Evolutionary conservation across 2,797 vertebrate genomes (phyloP), one percentile per base, ranked within the genome.

Genomic region (Smutsia temminckii): DNA sequence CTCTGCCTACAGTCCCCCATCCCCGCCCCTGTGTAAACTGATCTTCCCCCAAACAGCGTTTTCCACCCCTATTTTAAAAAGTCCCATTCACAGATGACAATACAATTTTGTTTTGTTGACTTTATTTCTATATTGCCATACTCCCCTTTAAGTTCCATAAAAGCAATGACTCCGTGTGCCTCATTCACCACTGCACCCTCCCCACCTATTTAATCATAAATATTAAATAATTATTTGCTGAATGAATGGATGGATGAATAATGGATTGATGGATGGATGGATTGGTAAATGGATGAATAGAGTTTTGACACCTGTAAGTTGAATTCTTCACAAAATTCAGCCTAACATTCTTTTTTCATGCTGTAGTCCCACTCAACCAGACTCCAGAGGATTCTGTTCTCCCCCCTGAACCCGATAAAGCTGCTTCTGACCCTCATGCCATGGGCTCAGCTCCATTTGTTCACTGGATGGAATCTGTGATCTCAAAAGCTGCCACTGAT

Each of bases 171-270:
- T 42, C 66, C 23, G 14, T 40, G 4, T 89, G 64, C 61, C 29
- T 91, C 32, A 34, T 66, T 83, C 49, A 34, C 51, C 68, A 53
- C 11, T 66, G 21, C 37, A 18, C 17, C 21, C 5, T 89, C 34
- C 6, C 16, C 20, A 34, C 20, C 25, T 78, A 21, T 32, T 69
- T 85, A 69, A 42, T 80, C 49, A 64, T 75, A 64, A 55, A 29
- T 89, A 27, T 37, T 78, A 81, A 64, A 29, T 69, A 61, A 40
- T 74, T 83, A 42, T 49, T 94, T 96, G 85, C n/a, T 72, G 51
- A 77, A 27, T 59, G 29, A 59, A 25, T 59, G 25, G 34, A 32
- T 53, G 5, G 55, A 68, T 49, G 25, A 34, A 72, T 23, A 0
- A 55, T 46, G 25, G 8, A 51, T 66, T 20, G 49, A 66, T 81